A percentile compares a stretch with the other conserved stretches of the same genome.
These are phyloP conservation scores for Eupeodes luniger DNA, from an alignment of 2,888 invertebrate genomes.

Conservation along the genomic window DNA sequence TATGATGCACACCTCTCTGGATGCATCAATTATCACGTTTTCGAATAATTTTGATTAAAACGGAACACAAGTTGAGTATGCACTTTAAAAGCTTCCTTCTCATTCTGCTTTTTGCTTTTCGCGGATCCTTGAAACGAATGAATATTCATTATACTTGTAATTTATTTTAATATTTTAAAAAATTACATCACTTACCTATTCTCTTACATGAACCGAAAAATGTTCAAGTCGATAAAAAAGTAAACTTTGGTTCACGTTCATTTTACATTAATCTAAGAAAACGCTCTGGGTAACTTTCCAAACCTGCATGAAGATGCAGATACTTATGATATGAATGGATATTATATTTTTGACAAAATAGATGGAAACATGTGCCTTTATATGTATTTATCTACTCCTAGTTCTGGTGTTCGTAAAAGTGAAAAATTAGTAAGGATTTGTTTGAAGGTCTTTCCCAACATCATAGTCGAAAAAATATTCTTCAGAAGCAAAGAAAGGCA, in stretches of 20 bases:
- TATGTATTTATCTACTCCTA: not conserved
- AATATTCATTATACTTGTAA: conserved; percentile 59
- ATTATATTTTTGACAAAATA: conserved; percentile 26
- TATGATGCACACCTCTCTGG: conserved; percentile 11
- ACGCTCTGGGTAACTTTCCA: not conserved
- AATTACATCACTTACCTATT: not conserved
- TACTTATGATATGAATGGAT: not conserved
- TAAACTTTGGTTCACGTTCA: conserved; percentile 3
- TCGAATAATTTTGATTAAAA: conserved; percentile 39
- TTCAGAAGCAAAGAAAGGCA: conserved; percentile 24
- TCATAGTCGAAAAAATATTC: not conserved
- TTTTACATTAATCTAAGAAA: conserved; percentile 51
- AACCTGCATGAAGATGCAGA: not conserved
- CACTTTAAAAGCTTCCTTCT: not conserved
- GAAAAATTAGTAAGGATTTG: conserved; percentile 48
- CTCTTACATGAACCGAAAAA: not conserved
- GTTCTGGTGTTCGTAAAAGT: conserved; percentile 29
- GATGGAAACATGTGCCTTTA: not conserved
- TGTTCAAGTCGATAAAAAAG: conserved; percentile 1
- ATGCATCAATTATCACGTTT: conserved; percentile 22
- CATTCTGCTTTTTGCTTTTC: not conserved
- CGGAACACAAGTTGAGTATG: not conserved
- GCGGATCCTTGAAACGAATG: conserved; percentile 40
- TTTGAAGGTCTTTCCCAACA: not conserved
- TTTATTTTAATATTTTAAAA: conserved; percentile 47